Percentiles rank a stretch among this genome's conserved stretches.
Evolutionary conservation across 2,797 vertebrate species (phyloP).

Genomic region (Lithobates pipiens): DNA sequence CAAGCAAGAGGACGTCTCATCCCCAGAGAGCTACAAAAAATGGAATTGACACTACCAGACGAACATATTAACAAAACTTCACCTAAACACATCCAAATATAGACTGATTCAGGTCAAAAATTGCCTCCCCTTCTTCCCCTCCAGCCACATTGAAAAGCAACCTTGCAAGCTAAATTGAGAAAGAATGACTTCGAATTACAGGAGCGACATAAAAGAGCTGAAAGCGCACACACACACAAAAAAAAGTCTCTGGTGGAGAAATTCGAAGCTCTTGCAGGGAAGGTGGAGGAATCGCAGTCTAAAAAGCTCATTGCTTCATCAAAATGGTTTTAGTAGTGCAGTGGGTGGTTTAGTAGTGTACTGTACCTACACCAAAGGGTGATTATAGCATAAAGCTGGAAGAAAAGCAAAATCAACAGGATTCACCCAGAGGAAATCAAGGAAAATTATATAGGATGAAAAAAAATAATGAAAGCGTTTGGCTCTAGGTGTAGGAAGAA

Average conservation of each 20-base stretch:
- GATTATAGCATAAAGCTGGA: conserved; percentile 53
- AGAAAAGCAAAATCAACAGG: conserved; percentile 61
- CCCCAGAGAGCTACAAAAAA: no score
- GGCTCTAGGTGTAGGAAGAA: conserved; percentile 58
- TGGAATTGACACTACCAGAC: no score
- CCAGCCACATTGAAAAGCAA: not conserved
- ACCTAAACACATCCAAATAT: not conserved
- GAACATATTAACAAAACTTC: not conserved
- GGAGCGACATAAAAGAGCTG: conserved; percentile 29
- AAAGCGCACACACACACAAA: conserved; percentile 9
- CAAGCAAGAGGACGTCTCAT: no score
- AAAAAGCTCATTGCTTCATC: conserved; percentile 62
- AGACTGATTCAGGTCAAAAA: not conserved
- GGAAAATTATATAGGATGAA: conserved; percentile 59
- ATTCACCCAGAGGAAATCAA: conserved; percentile 61
- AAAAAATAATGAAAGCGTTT: conserved; percentile 58
- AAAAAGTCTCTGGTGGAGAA: conserved; percentile 28
- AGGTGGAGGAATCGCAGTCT: conserved; percentile 48
- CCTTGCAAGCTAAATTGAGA: conserved; percentile 15
- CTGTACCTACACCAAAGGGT: conserved; percentile 62
- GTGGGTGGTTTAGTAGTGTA: conserved; percentile 61
- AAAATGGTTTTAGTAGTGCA: conserved; percentile 58
- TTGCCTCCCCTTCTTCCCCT: no score
- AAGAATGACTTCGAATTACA: conserved; percentile 34
- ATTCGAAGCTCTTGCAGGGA: conserved; percentile 46